Percentiles rank a stretch among this genome's conserved stretches.
These are phyloP conservation scores for Psophia crepitans DNA, from an alignment of 2,113 vertebrate genomes.

Conservation along the genomic window DNA sequence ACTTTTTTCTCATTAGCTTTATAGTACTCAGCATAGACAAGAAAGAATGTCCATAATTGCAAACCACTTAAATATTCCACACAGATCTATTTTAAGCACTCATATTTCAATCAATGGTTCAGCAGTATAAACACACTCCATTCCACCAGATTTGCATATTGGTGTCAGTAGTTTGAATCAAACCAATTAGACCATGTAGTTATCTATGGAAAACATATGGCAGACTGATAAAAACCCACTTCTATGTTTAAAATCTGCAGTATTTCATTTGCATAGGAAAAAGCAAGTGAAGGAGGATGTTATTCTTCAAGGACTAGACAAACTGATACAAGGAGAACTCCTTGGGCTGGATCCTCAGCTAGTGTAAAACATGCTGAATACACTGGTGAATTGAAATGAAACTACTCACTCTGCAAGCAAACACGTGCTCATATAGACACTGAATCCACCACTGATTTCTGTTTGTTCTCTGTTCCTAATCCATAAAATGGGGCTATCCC, in stretches of 20 bases:
- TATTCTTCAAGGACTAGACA: constrained; percentile 43
- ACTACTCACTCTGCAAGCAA: background rate
- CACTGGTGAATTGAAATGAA: background rate
- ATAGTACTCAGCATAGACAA: background rate
- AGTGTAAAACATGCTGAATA: background rate
- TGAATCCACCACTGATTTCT: constrained; percentile 2
- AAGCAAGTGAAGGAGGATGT: constrained; percentile 13
- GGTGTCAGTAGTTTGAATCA: constrained; percentile 67
- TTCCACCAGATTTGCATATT: constrained; percentile 70
- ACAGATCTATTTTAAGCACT: constrained; percentile 61
- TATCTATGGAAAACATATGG: constrained; percentile 73
- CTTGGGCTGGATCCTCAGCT: constrained; percentile 36
- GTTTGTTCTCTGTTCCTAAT: background rate
- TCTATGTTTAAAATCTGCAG: constrained; percentile 63
- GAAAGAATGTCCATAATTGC: constrained; percentile 25
- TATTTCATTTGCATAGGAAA: constrained; percentile 56
- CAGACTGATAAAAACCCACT: constrained; percentile 45
- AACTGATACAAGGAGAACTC: constrained; percentile 20
- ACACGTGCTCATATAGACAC: background rate
- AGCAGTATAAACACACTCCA: constrained; percentile 51
- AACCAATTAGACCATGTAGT: constrained; percentile 65
- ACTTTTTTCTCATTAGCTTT: constrained; percentile 33
- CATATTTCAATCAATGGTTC: constrained; percentile 64
- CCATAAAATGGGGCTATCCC: background rate
- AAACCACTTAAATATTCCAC: constrained; percentile 39